phyloP scores from a whole-genome alignment of 2,888 invertebrate genomes.

The Drosophila phalerata region DNA sequence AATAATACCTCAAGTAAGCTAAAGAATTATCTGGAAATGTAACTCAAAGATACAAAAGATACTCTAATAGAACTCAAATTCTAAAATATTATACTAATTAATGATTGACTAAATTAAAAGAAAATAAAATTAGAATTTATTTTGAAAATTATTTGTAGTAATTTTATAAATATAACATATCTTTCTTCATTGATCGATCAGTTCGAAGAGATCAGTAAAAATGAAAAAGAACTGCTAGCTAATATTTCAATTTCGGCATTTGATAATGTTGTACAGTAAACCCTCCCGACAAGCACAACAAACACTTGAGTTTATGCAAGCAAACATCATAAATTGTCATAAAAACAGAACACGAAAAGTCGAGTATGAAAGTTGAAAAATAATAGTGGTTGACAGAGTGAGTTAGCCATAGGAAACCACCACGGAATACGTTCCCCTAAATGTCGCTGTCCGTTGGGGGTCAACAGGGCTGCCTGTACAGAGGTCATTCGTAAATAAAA shows the following conservation, averaged over 20 bases:
- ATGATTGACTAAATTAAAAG: not conserved
- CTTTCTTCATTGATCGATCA: not conserved
- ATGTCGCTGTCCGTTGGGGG: constrained; percentile 55
- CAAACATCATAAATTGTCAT: constrained; percentile 59
- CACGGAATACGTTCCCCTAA: constrained; percentile 22
- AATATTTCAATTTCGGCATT: not conserved
- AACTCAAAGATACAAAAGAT: too few relatives aligned
- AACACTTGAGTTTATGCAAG: constrained; percentile 46
- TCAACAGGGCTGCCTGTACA: constrained; percentile 54
- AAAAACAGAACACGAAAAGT: constrained; percentile 32
- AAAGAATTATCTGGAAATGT: too few relatives aligned
- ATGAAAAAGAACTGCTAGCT: not conserved
- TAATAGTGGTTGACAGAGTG: constrained; percentile 23
- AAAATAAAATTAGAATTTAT: not conserved
- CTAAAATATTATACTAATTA: not conserved
- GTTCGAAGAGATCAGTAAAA: not conserved
- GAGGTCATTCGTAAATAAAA: constrained; percentile 68
- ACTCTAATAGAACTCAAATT: not conserved
- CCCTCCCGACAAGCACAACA: constrained; percentile 30
- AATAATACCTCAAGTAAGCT: too few relatives aligned
- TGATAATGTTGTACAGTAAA: constrained; percentile 23
- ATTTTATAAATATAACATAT: too few relatives aligned
- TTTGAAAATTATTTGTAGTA: not conserved
- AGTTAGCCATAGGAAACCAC: constrained; percentile 11
- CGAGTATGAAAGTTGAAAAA: constrained; percentile 15